Conservation (phyloP, 2,797 vertebrate genomes). For the Brachymystax lenok region DNA sequence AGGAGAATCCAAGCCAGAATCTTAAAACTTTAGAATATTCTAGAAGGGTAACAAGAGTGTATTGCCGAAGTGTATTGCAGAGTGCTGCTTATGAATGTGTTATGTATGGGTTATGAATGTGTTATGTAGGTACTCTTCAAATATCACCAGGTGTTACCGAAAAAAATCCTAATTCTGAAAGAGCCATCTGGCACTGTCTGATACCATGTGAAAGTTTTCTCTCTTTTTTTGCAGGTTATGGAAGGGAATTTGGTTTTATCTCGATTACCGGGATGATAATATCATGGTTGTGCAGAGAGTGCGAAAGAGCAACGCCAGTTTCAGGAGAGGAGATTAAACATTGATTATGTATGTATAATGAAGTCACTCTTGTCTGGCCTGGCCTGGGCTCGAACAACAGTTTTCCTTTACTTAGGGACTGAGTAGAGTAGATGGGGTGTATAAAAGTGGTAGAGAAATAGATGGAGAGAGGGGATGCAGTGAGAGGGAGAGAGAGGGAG, state of each 20-base stretch:
- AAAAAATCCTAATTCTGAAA: conserved; percentile 29
- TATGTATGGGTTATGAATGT: too few relatives aligned
- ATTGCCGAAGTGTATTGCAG: not conserved
- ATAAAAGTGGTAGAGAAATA: not conserved
- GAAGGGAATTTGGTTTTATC: conserved; percentile 66
- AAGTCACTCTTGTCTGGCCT: conserved; percentile 31
- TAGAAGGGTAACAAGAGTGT: not conserved
- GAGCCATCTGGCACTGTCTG: conserved; percentile 53
- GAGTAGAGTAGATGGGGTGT: not conserved
- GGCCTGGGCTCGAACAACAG: not conserved
- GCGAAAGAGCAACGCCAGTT: conserved; percentile 41
- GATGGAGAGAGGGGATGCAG: not conserved
- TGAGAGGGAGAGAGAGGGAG: not conserved
- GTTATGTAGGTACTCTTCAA: not conserved
- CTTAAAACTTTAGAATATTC: not conserved
- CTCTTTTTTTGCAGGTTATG: conserved; percentile 32
- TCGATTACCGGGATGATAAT: conserved; percentile 76
- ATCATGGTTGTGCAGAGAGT: conserved; percentile 59
- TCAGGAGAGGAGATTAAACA: conserved; percentile 67
- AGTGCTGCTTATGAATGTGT: conserved; percentile 8
- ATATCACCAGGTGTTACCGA: not conserved
- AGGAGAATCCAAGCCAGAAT: not conserved
- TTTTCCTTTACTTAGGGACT: conserved; percentile 9
- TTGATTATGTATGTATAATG: conserved; percentile 58
- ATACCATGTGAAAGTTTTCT: conserved; percentile 46